These are phyloP conservation scores for Tiliacea aurago DNA, from an alignment of 2,888 invertebrate species.

Conservation along the genomic window DNA sequence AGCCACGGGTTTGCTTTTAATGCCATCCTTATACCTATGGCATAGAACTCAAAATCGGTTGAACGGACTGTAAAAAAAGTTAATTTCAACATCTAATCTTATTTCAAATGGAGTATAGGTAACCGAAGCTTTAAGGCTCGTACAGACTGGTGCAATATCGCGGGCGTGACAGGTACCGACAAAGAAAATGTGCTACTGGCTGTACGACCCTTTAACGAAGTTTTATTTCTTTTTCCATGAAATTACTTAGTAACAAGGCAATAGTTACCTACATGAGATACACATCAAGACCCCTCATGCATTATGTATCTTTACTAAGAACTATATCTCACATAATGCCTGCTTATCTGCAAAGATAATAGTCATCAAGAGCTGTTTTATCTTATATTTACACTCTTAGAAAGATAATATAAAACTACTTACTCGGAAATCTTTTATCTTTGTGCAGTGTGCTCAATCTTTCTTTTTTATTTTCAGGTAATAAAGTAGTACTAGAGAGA, in stretches of 20 bases:
- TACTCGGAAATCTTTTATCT: slow-evolving; percentile 36
- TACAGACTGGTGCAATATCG: too few species aligned
- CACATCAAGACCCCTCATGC: background rate
- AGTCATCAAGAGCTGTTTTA: slow-evolving; percentile 46
- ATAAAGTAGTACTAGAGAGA: slow-evolving; percentile 58
- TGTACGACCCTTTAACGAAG: too few species aligned
- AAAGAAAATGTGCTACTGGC: too few species aligned
- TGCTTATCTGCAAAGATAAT: slow-evolving; percentile 43
- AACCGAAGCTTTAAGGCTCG: too few species aligned
- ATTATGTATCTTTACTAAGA: background rate
- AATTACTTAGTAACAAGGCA: background rate
- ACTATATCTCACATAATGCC: slow-evolving; percentile 10
- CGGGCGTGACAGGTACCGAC: too few species aligned
- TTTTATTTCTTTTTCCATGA: background rate
- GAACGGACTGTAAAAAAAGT: too few species aligned
- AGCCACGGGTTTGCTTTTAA: too few species aligned
- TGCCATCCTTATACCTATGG: too few species aligned
- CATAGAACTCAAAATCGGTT: too few species aligned
- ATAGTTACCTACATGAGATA: background rate
- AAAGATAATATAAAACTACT: slow-evolving; percentile 29
- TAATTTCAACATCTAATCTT: too few species aligned
- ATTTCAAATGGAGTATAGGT: too few species aligned
- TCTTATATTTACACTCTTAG: slow-evolving; percentile 47
- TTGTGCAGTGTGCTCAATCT: slow-evolving; percentile 26
- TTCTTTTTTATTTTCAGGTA: slow-evolving; percentile 67